Evolutionary conservation across 2,797 vertebrate genomes (phyloP).

Genomic region (Sebastes diploproa): DNA sequence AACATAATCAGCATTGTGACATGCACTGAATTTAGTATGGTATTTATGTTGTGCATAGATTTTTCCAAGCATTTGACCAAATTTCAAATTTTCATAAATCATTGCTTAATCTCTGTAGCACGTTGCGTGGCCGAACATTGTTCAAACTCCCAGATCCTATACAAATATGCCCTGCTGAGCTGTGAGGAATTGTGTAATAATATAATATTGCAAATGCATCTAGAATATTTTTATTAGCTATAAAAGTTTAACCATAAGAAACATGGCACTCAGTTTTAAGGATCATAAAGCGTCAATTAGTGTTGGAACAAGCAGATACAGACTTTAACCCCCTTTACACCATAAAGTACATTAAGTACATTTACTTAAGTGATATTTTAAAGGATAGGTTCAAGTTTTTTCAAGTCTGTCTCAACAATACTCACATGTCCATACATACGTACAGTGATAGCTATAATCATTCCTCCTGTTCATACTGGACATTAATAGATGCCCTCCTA

Average conservation of each 20-base stretch:
- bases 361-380: too few species aligned
- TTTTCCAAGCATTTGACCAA: background rate
- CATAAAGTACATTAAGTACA: too few species aligned
- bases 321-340: too few species aligned
- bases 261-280: background rate
- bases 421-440: background rate
- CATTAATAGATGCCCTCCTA: background rate
- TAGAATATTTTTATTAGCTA: background rate
- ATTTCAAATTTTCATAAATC: background rate
- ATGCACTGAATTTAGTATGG: background rate
- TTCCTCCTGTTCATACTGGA: background rate
- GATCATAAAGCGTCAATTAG: background rate
- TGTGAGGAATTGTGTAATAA: background rate
- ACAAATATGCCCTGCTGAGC: background rate
- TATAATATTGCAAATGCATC: background rate
- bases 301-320: background rate
- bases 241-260: background rate
- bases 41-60: background rate
- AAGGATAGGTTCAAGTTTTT: background rate
- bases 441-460: background rate
- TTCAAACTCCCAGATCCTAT: background rate
- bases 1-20: background rate
- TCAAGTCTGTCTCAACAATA: background rate
- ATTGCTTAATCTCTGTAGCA: too few species aligned
- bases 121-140: background rate